These are phyloP conservation scores for Scytalopus superciliaris DNA, from an alignment of 2,113 vertebrate species.

Conservation along the genomic window DNA sequence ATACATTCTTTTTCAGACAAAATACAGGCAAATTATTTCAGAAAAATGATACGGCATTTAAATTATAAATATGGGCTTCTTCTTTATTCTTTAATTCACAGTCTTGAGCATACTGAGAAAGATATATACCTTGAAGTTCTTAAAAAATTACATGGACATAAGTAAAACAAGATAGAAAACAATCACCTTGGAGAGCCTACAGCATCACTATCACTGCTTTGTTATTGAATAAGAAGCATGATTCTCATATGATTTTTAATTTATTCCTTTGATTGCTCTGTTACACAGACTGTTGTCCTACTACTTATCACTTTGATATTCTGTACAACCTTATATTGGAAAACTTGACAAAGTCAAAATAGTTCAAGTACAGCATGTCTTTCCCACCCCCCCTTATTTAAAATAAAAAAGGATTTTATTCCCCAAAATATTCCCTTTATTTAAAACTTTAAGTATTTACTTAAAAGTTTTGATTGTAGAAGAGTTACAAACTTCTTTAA, in stretches of 20 bases:
- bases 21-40: neutral
- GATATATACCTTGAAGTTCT: neutral
- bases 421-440: neutral
- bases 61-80: neutral
- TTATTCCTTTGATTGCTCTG: neutral
- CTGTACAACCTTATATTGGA: neutral
- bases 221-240: neutral
- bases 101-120: neutral
- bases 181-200: neutral
- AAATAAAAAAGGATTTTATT: neutral
- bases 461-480: neutral
- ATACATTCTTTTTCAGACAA: neutral
- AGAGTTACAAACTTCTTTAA: neutral
- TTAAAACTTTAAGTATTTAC: neutral
- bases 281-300: neutral
- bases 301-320: neutral
- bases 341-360: rapidly evolving
- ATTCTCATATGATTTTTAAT: neutral
- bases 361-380: neutral
- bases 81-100: neutral
- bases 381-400: neutral
- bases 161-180: neutral
- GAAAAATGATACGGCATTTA: neutral
- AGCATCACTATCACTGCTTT: neutral
- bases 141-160: neutral